Evolutionary conservation across 1,140 invertebrate species (phyloP), one percentile per base, ranked within the genome.

Genomic region (Dinoponera quadriceps): DNA sequence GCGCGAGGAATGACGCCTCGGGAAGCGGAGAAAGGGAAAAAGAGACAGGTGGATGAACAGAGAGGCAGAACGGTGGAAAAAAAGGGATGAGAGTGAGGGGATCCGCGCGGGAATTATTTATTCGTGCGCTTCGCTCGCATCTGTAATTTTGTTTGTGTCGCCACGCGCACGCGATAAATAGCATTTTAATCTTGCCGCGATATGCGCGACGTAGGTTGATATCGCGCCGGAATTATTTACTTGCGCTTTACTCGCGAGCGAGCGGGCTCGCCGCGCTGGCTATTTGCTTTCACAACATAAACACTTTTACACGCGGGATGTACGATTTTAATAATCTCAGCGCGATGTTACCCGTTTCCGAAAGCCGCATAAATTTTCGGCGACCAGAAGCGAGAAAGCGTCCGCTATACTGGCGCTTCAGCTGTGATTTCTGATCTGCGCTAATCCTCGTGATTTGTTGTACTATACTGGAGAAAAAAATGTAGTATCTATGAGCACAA

Each of bases 171-270:
- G 75, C 75, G 75, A 80, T 80, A 80, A 80, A 80, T 80, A 57
- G 65, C 75, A 71, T 80, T 80, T 80, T 80, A 71, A 80, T 80
- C 75, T 80, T 57, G 75, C 33, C 63, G 14, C 65, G 69, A 68
- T 57, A 71, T 69, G 65, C 51, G 60, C 62, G 48, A 77, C 73
- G 27, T 63, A 68, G 49, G 13, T 68, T 78, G 75, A 69, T 80
- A 69, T 71, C 75, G 54, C 22, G 33, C 49, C 20, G 75, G 33
- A 69, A 80, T 80, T 80, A 80, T 80, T 80, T 71, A 80, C 63
- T 57, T 33, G 33, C 65, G 38, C 57, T 59, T 48, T 48, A 69
- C 9, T 44, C 38, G 3, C 62, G 49, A 62, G 62, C 18, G 18
- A 7, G 14, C 49, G 9, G 49, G 51, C 14, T n/a, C n/a, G n/a